Evolutionary conservation across 1,140 invertebrate species (phyloP), one percentile per base, ranked within the genome.

Genomic region (Drosophila lacertosa): DNA sequence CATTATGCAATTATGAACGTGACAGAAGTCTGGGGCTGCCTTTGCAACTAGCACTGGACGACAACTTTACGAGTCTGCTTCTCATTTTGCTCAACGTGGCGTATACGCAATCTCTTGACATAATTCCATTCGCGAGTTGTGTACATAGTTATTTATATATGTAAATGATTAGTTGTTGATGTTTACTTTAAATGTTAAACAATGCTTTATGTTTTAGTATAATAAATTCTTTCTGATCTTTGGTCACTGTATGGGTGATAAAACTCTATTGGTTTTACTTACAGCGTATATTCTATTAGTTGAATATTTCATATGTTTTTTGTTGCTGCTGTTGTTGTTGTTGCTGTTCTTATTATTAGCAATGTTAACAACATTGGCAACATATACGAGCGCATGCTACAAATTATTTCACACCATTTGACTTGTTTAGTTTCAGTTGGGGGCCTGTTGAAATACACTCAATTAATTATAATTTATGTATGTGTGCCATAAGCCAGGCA

Each of bases 1-100:
- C 81, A 84, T 84, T 84, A 86, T 84, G 77, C 79, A 84, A 84
- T 84, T 84, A 84, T 84, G 77, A 80, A 81, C 81, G 81, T 84
- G 81, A 84, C 81, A 84, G 86, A 84, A 42, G 54, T 57, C 54
- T 42, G 26, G 15, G 6, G 18, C 15, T 40, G 39, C 39, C 40
- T 29, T 42, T 18, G 11, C 16, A 9, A 42, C 15, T 42, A 4
- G 3, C 6, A 37, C 51, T 39, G 24, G 16, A 11, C 59, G 16
- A 9, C 13, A 37, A 45, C 11, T 26, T 20, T 13, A 39, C 22
- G 29, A 40, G 35, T 48, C 33, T n/a, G 22, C 44, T 33, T 11
- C 29, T 18, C 10, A 2, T 13, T 37, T 18, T 7, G 16, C 32
- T 13, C 65, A 59, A 74, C 40, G 15, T 59, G 77, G 54, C 77